Conservation (phyloP, 35 echinoderm and acorn worm genomes). For the Lytechinus pictus region DNA sequence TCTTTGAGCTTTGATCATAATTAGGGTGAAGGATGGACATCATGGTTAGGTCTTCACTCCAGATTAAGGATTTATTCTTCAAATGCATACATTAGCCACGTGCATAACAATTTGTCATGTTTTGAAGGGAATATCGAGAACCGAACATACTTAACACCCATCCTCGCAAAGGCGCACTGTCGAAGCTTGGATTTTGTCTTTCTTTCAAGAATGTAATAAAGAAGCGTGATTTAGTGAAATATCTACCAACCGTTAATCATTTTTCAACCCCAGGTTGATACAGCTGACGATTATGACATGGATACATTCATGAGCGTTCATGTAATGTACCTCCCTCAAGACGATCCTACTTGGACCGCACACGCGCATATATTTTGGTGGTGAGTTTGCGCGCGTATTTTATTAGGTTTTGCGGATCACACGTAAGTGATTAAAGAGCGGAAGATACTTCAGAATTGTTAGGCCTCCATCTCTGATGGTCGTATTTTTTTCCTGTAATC, state of each 20-base stretch:
- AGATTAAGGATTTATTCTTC: background rate
- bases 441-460: background rate
- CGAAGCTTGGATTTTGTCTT: background rate
- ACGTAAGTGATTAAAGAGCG: conserved; percentile 10
- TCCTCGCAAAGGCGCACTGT: background rate
- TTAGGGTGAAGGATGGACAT: too few species aligned
- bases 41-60: background rate
- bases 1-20: background rate
- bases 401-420: background rate
- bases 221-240: conserved; percentile 23
- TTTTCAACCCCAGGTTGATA: background rate
- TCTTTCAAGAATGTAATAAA: background rate
- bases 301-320: conserved; percentile 25
- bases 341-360: background rate
- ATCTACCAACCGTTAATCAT: conserved; percentile 36
- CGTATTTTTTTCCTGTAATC: background rate
- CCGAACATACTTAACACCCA: conserved; percentile 1
- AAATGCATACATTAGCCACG: background rate
- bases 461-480: background rate
- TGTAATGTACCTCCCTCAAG: background rate
- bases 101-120: background rate
- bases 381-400: background rate
- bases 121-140: background rate
- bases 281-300: conserved; percentile 32
- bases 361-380: background rate